Base-by-base conservation (phyloP, 1,140 invertebrate genomes). In the Gryon sp. region DNA sequence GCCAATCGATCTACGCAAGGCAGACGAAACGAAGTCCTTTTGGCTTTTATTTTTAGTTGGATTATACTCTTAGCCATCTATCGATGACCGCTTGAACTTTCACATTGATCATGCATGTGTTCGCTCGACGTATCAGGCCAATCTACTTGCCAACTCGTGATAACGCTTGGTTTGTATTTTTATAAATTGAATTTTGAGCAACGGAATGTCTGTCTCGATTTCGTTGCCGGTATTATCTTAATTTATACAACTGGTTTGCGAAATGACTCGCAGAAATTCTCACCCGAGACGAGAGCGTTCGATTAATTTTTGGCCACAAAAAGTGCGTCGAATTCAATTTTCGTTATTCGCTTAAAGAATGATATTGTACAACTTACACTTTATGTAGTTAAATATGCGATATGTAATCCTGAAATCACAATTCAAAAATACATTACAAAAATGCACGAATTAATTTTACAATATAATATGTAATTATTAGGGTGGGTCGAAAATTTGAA, bases 231-330 rank as follows among this genome's bases (percentile, higher is more conserved):
- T 32, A 74, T 74, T 74, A 74, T 74, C 70, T 74, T 66, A 74
- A 66, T 66, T 66, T 66, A 66, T 74, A 53, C 62, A 66, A 66
- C 60, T 74, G 59, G 59, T 73, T 73, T 48, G 12, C 30, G 15
- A 38, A 52, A 7, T 34, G 50, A 63, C 59, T 40, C 41, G 32
- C 52, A 57, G 63, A 73, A 63, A 48, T 38, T 38, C 9, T 45
- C 28, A 2, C 18, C 30, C 22, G 11, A 4, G 26, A 19, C 12
- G 22, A 48, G 50, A 34, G 15, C 34, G 16, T 36, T 28, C 41
- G 43, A 73, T 62, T 50, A 59, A 74, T 59, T 74, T 57, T 48
- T 52, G n/a, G 12, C 16, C 40, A 32, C 19, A 46, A 68, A 43
- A 62, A 19, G 7, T 18, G 50, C n/a, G 30, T 70, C 55, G 53